Conservation (phyloP, 2,797 vertebrate genomes). For the Scleropages formosus region DNA sequence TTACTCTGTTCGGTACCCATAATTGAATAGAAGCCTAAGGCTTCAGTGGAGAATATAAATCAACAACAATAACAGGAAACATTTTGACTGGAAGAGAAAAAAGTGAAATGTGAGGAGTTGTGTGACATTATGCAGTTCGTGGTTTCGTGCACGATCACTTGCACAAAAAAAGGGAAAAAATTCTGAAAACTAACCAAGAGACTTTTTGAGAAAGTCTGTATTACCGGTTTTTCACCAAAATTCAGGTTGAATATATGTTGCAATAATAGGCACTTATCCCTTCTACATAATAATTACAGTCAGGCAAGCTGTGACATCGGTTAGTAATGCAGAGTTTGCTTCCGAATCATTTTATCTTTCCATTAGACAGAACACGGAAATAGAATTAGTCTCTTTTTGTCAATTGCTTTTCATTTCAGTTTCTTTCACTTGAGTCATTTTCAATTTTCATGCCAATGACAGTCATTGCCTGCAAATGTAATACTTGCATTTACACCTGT, state of each 20-base stretch:
- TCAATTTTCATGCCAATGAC: not conserved
- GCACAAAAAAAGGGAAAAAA: not conserved
- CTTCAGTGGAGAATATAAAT: slow-evolving; percentile 1
- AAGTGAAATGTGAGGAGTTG: not conserved
- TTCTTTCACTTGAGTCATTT: slow-evolving; percentile 18
- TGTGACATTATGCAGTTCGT: slow-evolving; percentile 6
- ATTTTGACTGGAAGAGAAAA: not conserved
- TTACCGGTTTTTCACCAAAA: slow-evolving; percentile 5
- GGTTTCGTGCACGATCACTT: not conserved
- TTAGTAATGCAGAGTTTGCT: not conserved
- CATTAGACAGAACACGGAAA: slow-evolving; percentile 4
- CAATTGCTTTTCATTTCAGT: not conserved
- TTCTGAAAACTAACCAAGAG: slow-evolving; percentile 3
- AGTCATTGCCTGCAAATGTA: slow-evolving; percentile 14
- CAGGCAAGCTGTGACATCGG: not conserved
- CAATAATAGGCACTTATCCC: not conserved
- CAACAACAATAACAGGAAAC: slow-evolving; percentile 12
- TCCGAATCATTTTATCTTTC: slow-evolving; percentile 10
- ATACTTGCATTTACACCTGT: slow-evolving; percentile 8
- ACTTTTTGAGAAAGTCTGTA: slow-evolving; percentile 18
- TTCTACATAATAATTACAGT: slow-evolving; percentile 18
- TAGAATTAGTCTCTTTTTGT: not conserved
- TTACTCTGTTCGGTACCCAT: slow-evolving; percentile 13
- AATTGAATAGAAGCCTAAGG: slow-evolving; percentile 6
- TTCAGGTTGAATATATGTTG: not conserved